Evolutionary conservation across 2,113 vertebrate species (phyloP), one percentile per base, ranked within the genome.

Genomic region (Gallinago paraguaiae): DNA sequence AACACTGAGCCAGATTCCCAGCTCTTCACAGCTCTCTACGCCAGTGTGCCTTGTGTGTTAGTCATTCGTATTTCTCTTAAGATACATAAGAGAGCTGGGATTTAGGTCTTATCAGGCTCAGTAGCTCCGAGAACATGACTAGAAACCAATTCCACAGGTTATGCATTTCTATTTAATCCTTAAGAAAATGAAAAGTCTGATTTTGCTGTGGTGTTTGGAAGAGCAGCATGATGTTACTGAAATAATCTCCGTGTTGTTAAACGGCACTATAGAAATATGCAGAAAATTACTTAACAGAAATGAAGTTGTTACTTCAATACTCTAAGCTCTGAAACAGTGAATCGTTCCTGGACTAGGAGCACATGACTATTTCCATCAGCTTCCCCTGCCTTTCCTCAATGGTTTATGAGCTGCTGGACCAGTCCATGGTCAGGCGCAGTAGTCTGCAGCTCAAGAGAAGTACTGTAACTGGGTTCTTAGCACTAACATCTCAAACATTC

Each of bases 1-100:
- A 95, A 41, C 39, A 91, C 28, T 9, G 6, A 92, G 65, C 45
- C 82, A 95, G 51, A 90, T 89, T 93, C 67, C 76, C 72, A 91
- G 88, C 17, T 91, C 54, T 84, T 92, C 37, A 65, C 65, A 87
- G 51, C 37, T 96, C 37, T 92, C 74, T 76, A 18, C 0, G 2
- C 22, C 23, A 84, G 45, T 33, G 31, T 65, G 67, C 39, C 37
- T 79, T 64, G 51, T 50, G 11, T 27, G 8, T 87, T 79, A 80
- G 71, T 85, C 37, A 82, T 69, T 76, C 37, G 23, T n/a, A 79
- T 33, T 72, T 45, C 37, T 87, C 50, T 69, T 84, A 92, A 69
- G 30, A 60, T 33, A 85, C 53, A 30, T 45, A 91, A 94, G 20
- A 48, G 30, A 76, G 56, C n/a, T 82, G 35, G 57, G 30, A 90